Evolutionary conservation across 1,140 invertebrate species (phyloP).

Genomic region (Heliothis subflexa): DNA sequence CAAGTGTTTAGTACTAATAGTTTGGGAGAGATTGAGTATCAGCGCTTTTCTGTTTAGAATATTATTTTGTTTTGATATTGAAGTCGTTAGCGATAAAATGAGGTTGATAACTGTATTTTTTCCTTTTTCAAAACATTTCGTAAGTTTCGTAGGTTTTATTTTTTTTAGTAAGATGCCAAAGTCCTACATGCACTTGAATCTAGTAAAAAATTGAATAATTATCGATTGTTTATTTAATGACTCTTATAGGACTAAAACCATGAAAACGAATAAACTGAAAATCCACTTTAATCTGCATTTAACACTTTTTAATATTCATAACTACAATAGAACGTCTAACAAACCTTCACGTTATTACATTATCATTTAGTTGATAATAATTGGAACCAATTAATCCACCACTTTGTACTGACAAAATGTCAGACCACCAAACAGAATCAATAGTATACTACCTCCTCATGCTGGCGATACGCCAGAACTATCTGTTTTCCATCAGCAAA

Average conservation of each 20-base stretch:
- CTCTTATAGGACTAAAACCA: neutral
- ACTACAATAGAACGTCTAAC: neutral
- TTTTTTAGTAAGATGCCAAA: too few species aligned
- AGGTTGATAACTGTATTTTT: too few species aligned
- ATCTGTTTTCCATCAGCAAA: constrained; percentile 54
- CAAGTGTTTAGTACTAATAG: constrained; percentile 12
- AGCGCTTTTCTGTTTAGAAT: neutral
- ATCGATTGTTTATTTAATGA: too few species aligned
- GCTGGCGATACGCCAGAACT: constrained; percentile 47
- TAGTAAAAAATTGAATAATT: too few species aligned
- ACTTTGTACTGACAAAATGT: constrained; percentile 48
- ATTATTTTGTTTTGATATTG: neutral
- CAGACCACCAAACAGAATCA: constrained; percentile 47
- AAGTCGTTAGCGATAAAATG: too few species aligned
- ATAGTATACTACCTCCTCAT: constrained; percentile 45
- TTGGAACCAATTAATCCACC: constrained; percentile 11
- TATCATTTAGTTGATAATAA: neutral
- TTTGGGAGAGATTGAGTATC: neutral
- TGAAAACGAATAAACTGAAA: neutral
- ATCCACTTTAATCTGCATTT: too few species aligned
- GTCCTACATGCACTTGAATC: too few species aligned
- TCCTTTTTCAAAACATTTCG: too few species aligned
- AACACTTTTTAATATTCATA: too few species aligned
- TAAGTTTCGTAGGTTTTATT: too few species aligned
- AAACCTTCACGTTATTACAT: too few species aligned